These are phyloP conservation scores for Scrobipalpa costella DNA, from an alignment of 2,888 invertebrate genomes.

Conservation along the genomic window DNA sequence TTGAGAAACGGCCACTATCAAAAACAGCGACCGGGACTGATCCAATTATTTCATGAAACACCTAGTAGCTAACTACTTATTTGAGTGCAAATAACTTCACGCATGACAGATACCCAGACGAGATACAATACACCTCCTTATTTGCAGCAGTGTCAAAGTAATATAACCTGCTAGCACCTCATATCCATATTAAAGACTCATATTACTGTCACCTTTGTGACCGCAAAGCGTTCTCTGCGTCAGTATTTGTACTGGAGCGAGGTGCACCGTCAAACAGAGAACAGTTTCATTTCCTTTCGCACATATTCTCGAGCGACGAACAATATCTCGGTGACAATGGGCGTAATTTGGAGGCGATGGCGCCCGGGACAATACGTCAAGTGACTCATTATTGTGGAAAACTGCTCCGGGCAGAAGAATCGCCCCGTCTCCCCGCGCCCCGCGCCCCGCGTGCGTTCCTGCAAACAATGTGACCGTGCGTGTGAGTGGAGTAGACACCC, in stretches of 20 bases:
- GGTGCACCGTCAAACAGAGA: constrained; percentile 35
- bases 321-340: constrained; percentile 75
- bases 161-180: not conserved
- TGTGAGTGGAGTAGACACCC: constrained; percentile 43
- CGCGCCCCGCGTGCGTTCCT: constrained; percentile 46
- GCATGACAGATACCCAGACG: no score
- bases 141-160: not conserved
- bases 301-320: constrained; percentile 72
- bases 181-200: constrained; percentile 7
- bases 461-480: constrained; percentile 59
- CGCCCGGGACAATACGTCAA: constrained; percentile 72
- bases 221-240: not conserved
- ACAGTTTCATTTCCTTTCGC: constrained; percentile 75
- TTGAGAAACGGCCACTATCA: no score
- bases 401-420: constrained; percentile 66
- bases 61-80: no score
- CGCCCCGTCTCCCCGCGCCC: constrained; percentile 38
- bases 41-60: no score
- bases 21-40: no score
- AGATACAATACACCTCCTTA: not conserved
- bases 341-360: constrained; percentile 73
- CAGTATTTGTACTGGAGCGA: constrained; percentile 4
- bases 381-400: constrained; percentile 75
- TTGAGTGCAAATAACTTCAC: not conserved
- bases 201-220: constrained; percentile 6